A percentile compares a stretch with the other conserved stretches of the same genome.
Evolutionary conservation across 2,888 invertebrate species (phyloP).

Genomic region (Eupsilia transversa): DNA sequence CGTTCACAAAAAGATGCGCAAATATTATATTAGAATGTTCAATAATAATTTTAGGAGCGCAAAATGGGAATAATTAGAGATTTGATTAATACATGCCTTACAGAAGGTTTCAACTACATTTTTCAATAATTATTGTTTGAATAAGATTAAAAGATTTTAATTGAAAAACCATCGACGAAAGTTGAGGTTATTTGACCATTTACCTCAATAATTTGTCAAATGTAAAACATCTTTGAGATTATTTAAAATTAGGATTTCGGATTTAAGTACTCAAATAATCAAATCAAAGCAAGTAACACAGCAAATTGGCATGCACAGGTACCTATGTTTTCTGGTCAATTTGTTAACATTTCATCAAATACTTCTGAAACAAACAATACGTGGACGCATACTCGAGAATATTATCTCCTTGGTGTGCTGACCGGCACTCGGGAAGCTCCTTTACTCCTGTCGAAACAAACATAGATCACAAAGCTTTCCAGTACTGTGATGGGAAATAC

Average conservation of each 20-base stretch:
- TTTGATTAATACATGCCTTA: background rate
- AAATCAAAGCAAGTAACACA: background rate
- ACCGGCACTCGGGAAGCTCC: too few species aligned
- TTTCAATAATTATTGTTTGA: background rate
- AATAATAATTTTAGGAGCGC: background rate
- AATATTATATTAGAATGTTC: background rate
- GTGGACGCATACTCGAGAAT: background rate
- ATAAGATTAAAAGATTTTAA: background rate
- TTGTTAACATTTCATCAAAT: background rate
- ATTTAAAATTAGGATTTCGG: background rate
- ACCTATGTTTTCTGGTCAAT: background rate
- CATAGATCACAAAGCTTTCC: constrained; percentile 2
- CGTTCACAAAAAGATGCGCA: background rate
- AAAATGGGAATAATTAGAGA: background rate
- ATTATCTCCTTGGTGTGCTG: background rate
- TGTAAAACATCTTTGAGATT: background rate
- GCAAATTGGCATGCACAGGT: background rate
- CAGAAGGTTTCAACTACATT: background rate
- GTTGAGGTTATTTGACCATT: background rate
- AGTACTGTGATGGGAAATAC: background rate
- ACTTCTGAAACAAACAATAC: background rate
- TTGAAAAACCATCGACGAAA: background rate
- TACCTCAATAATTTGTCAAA: background rate
- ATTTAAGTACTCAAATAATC: background rate
- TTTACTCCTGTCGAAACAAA: background rate